These are phyloP conservation scores for Torymus auratus DNA, from an alignment of 2,888 invertebrate genomes.

Conservation along the genomic window DNA sequence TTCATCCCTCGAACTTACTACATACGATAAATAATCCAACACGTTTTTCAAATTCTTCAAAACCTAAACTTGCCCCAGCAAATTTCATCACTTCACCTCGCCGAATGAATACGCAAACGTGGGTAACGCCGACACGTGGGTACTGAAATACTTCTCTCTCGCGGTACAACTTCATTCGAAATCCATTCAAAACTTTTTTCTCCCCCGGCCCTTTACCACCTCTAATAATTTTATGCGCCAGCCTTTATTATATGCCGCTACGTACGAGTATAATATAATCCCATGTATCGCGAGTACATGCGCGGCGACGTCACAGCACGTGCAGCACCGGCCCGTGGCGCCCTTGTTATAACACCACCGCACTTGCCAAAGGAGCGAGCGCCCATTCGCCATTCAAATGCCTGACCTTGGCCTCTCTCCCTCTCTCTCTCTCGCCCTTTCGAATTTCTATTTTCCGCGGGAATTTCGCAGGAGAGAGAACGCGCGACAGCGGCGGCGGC, in stretches of 20 bases:
- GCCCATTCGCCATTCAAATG: constrained; percentile 25
- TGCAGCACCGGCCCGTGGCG: background rate
- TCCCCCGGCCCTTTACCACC: background rate
- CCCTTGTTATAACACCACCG: background rate
- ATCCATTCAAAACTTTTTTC: background rate
- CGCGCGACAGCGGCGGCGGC: too few relatives aligned
- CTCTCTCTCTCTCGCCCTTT: background rate
- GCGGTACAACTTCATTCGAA: too few relatives aligned
- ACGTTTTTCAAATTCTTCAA: too few relatives aligned
- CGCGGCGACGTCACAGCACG: background rate
- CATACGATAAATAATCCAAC: too few relatives aligned
- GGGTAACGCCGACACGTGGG: too few relatives aligned
- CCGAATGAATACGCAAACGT: too few relatives aligned
- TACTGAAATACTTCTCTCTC: too few relatives aligned
- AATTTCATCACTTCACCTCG: too few relatives aligned
- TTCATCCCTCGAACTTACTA: too few relatives aligned
- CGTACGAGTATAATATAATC: constrained; percentile 5
- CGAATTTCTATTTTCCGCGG: constrained; percentile 26
- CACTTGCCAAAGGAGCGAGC: constrained; percentile 24
- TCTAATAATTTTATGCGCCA: constrained; percentile 2
- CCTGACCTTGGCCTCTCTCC: constrained; percentile 35
- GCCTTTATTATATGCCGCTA: constrained; percentile 17
- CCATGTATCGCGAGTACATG: constrained; percentile 3
- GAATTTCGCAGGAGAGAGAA: constrained; percentile 3
- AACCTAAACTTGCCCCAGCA: too few relatives aligned